These are phyloP conservation scores for Synaphobranchus kaupii DNA, from an alignment of 2,797 vertebrate species.

Conservation along the genomic window DNA sequence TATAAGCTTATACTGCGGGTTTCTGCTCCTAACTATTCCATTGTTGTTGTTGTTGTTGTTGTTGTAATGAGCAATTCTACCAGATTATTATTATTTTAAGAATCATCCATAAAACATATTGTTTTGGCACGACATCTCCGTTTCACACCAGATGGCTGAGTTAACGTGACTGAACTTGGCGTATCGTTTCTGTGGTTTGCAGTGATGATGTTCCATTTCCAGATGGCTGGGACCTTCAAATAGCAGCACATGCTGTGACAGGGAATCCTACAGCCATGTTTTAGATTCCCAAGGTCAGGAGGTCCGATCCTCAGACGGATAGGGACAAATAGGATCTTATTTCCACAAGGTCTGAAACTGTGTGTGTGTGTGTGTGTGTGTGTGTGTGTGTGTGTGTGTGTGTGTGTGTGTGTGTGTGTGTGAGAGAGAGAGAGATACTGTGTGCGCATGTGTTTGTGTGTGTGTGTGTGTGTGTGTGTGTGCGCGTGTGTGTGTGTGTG, in stretches of 20 bases:
- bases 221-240: background rate
- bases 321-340: background rate
- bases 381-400: background rate
- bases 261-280: conserved; percentile 1
- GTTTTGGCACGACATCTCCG: background rate
- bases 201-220: background rate
- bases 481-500: background rate
- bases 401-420: background rate
- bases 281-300: conserved; percentile 18
- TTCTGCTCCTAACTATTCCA: background rate
- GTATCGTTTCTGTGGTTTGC: background rate
- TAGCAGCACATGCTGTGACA: too few relatives aligned
- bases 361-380: background rate
- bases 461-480: background rate
- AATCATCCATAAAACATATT: background rate
- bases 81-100: background rate
- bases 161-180: background rate
- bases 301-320: background rate
- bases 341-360: background rate
- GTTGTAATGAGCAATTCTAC: background rate
- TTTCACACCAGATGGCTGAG: background rate
- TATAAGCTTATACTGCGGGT: background rate
- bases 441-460: background rate
- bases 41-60: background rate
- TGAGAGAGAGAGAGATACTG: background rate